Base-by-base conservation (phyloP, 2,113 vertebrate species). In the cattle (Bos taurus) region DNA sequence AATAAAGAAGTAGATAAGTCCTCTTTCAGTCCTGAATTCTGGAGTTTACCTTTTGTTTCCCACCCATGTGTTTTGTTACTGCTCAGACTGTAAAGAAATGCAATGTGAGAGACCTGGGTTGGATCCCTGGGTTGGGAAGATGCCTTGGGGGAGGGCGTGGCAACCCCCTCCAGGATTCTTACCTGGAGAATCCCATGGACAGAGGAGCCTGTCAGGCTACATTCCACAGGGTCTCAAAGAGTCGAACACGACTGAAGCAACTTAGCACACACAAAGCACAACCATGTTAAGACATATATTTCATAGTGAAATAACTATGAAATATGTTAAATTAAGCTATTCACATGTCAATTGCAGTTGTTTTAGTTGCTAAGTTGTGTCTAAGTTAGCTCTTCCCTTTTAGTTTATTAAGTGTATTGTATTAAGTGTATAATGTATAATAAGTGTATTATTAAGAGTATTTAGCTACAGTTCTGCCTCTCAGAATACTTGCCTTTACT, bases 311-410 rank as follows among this genome's bases (percentile, higher is more conserved):
- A 60, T 46, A 95, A 5, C 54, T 50, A 83, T 57, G 36, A 89
- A 94, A 23, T 85, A 50, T 50, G 43, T 30, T 91, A 85, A 86
- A 57, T 80, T 48, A 96, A 83, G 56, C 21, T 43, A 54, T 46
- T 96, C 26, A 83, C 19, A n/a, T 26, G 40, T 77, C 40, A 77
- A 4, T 15, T 77, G 71, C 40, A 14, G 21, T 77, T 43, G 40
- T 43, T 77, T 43, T 14, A 26, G 23, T 26, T 0, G 0, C 40
- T 77, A 40, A 77, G 6, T 77, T 77, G 40, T 43, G 40, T 77
- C 71, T 74, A 33, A 64, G 19, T 74, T 40, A 74, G 36, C 67
- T 74, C 10, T 23, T 40, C 67, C 67, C 5, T 0, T 74, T 71
- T 40, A 71, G 19, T 71, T 74, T 74, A 25, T 25, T 74, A 67